Percentiles rank a stretch among this genome's conserved stretches.
phyloP scores from a whole-genome alignment of 2,113 vertebrate species.

The Mormyrus iriodes region DNA sequence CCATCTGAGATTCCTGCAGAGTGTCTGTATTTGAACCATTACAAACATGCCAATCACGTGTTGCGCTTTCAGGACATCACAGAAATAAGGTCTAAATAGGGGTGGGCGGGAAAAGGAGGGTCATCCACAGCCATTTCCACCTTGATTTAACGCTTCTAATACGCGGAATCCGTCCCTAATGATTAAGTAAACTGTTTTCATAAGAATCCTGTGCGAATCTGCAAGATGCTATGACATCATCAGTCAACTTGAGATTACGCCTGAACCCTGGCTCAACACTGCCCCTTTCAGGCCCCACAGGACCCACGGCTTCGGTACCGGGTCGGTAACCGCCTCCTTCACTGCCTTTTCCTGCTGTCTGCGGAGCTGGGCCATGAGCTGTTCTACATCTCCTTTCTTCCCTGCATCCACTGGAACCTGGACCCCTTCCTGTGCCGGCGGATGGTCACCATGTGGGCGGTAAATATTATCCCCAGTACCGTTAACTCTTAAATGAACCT shows the following conservation, averaged over 20 bases:
- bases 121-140: background rate
- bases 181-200: background rate
- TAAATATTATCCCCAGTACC: conserved; percentile 52
- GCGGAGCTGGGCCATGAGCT: conserved; percentile 81
- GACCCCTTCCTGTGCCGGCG: conserved; percentile 82
- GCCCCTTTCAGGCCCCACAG: conserved; percentile 38
- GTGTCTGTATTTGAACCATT: background rate
- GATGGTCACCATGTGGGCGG: conserved; percentile 82
- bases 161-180: background rate
- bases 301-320: conserved; percentile 56
- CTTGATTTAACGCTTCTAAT: background rate
- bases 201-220: background rate
- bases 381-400: conserved; percentile 92
- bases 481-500: background rate
- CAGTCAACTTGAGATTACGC: background rate
- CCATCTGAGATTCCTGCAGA: background rate
- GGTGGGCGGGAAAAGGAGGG: background rate
- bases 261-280: background rate
- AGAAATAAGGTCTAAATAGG: background rate
- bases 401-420: conserved; percentile 83
- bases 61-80: background rate
- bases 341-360: conserved; percentile 82
- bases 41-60: background rate
- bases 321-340: conserved; percentile 79
- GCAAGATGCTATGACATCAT: background rate